A percentile compares a stretch with the other conserved stretches of the same genome.
Evolutionary conservation across 2,113 vertebrate genomes (phyloP).

Genomic region (Caracal caracal): DNA sequence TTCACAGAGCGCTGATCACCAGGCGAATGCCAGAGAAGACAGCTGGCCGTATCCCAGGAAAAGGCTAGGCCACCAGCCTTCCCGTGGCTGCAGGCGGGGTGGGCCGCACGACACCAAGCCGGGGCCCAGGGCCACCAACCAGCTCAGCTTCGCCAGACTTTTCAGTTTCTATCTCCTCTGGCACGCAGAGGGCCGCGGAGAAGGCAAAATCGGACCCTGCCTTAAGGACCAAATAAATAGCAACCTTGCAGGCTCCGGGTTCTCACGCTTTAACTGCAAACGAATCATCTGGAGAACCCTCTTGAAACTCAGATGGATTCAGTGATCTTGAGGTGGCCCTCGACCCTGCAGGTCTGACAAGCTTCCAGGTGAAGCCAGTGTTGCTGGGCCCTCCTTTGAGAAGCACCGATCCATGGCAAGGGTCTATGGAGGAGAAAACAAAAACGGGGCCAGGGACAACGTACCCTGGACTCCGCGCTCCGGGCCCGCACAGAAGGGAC

Average conservation of each 20-base stretch:
- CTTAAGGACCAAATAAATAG: no score
- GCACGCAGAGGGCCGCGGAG: neutral
- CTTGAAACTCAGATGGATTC: neutral
- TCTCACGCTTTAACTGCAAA: neutral
- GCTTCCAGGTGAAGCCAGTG: neutral
- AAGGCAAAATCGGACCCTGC: neutral
- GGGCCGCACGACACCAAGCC: neutral
- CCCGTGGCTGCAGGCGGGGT: neutral
- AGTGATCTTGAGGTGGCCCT: neutral
- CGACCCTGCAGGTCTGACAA: neutral
- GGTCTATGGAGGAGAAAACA: neutral
- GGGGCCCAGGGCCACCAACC: neutral
- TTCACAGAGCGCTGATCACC: neutral
- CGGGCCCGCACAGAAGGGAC: accelerated
- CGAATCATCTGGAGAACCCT: no score
- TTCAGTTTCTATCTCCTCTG: neutral
- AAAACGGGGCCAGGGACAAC: accelerated
- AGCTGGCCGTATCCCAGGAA: neutral
- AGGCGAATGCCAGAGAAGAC: neutral
- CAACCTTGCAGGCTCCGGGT: neutral
- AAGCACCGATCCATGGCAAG: neutral
- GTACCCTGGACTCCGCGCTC: neutral
- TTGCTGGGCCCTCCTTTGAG: neutral
- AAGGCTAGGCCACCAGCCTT: neutral
- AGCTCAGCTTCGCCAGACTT: neutral